phyloP scores from a whole-genome alignment of 2,797 vertebrate species.

The Pterois miles region DNA sequence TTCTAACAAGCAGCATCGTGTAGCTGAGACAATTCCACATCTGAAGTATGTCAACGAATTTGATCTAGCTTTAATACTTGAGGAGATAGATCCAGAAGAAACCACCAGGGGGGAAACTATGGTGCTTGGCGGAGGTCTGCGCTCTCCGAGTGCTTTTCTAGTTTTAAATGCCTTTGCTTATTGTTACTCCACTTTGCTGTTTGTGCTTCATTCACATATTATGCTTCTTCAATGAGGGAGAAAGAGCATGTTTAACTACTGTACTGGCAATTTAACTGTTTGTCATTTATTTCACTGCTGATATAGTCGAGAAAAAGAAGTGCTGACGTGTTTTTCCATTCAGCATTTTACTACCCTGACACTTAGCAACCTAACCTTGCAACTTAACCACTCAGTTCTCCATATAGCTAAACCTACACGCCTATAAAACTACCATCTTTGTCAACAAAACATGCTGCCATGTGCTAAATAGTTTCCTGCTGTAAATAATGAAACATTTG shows the following conservation, averaged over 20 bases:
- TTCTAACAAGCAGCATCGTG: too few relatives aligned
- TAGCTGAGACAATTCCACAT: too few relatives aligned
- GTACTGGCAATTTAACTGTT: too few relatives aligned
- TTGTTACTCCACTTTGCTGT: background rate
- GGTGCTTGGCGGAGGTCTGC: too few relatives aligned
- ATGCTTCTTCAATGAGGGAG: background rate
- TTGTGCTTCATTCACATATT: background rate
- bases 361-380: too few relatives aligned
- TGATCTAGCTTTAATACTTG: too few relatives aligned
- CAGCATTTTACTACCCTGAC: slow-evolving; percentile 26
- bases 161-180: background rate
- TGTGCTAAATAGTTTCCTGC: slow-evolving; percentile 31
- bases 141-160: too few relatives aligned
- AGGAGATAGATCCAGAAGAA: too few relatives aligned
- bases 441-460: slow-evolving; percentile 38
- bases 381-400: slow-evolving; percentile 8
- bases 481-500: slow-evolving; percentile 24
- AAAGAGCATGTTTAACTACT: background rate
- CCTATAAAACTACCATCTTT: slow-evolving; percentile 13
- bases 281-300: slow-evolving; percentile 7
- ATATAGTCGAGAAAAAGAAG: background rate
- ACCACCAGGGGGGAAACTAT: too few relatives aligned
- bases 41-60: too few relatives aligned
- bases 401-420: background rate
- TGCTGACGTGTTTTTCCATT: slow-evolving; percentile 29